phyloP scores from a whole-genome alignment of 2,888 invertebrate genomes.

The Serrognathus titanus region DNA sequence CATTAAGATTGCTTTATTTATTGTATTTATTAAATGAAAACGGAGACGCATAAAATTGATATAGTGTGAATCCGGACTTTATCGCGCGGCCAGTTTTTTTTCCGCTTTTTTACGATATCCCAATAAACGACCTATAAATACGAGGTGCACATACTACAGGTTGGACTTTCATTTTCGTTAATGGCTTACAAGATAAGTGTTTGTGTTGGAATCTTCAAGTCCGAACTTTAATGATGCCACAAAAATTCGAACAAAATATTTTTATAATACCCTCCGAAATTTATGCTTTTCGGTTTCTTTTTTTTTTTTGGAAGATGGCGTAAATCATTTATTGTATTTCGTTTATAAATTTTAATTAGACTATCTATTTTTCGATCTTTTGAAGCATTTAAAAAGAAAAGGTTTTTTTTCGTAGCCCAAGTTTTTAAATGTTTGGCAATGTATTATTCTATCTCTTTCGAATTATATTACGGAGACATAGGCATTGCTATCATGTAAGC shows the following conservation, averaged over 20 bases:
- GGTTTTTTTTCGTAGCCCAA: no score
- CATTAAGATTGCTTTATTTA: constrained; percentile 1
- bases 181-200: constrained; percentile 21
- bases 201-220: constrained; percentile 13
- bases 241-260: constrained; percentile 4
- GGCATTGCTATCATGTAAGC: no score
- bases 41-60: constrained; percentile 1
- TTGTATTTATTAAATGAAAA: constrained; percentile 2
- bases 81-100: neutral
- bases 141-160: constrained; percentile 1
- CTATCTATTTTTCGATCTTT: no score
- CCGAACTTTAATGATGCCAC: constrained; percentile 9
- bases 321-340: no score
- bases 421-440: no score
- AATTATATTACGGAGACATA: no score
- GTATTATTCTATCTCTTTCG: no score
- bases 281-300: neutral
- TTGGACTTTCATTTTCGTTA: constrained; percentile 19
- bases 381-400: no score
- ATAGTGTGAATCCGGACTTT: neutral
- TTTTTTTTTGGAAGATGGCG: no score
- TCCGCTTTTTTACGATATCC: constrained; percentile 10
- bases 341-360: no score
- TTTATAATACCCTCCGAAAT: constrained; percentile 1
- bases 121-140: constrained; percentile 7